These are phyloP conservation scores for Drosophila pegasa DNA, from an alignment of 2,888 invertebrate genomes.

Conservation along the genomic window DNA sequence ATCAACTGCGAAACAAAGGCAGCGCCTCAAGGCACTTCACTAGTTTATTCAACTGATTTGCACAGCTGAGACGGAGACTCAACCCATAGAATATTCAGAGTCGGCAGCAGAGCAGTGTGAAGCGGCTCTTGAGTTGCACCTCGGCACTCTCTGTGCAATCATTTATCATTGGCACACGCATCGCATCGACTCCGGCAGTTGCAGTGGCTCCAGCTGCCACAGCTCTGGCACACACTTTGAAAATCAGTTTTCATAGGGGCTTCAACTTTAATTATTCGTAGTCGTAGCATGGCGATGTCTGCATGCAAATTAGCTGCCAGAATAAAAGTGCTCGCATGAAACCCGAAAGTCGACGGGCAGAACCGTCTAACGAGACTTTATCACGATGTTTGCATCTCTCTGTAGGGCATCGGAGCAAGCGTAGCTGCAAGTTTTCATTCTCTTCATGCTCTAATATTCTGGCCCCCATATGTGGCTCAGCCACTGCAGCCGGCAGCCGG, in stretches of 20 bases:
- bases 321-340: conserved; percentile 43
- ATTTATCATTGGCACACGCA: conserved; percentile 26
- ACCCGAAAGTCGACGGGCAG: conserved; percentile 27
- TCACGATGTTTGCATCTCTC: conserved; percentile 36
- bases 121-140: too few species aligned
- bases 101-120: background rate
- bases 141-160: too few species aligned
- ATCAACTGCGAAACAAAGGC: background rate
- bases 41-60: background rate
- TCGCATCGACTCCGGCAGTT: background rate
- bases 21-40: background rate
- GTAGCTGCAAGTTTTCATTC: conserved; percentile 42
- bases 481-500: conserved; percentile 21
- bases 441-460: conserved; percentile 71
- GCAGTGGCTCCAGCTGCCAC: background rate
- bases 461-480: conserved; percentile 42
- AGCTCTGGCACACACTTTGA: background rate
- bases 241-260: background rate
- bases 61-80: background rate
- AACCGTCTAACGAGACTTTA: conserved; percentile 43
- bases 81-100: background rate
- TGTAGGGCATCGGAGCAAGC: conserved; percentile 6
- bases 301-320: conserved; percentile 63
- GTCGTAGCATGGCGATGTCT: conserved; percentile 9
- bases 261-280: conserved; percentile 43